Evolutionary conservation across 2,797 vertebrate species (phyloP), one percentile per base, ranked within the genome.

Genomic region (Hyperoplus immaculatus): DNA sequence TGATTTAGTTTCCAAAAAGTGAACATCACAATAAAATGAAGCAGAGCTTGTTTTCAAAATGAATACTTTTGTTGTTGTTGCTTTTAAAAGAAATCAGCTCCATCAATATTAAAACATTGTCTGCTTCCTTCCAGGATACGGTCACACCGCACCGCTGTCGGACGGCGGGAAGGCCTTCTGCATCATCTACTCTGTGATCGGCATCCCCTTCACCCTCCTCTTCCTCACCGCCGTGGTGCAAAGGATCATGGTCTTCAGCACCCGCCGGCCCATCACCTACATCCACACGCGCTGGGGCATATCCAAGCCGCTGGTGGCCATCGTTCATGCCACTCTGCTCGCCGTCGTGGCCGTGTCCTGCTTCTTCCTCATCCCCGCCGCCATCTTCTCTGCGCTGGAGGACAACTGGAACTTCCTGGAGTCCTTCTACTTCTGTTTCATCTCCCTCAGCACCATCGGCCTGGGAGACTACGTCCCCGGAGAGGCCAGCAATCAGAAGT

Each of bases 371-470:
- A 97, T 99, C 81, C 98, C 98, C 0, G 98, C 98, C 0, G 96
- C 96, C 36, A 95, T 97, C 83, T 99, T 99, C 94, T 98, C 97
- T 0, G 87, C 92, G 1, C 90, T 99, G 88, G 98, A 99, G 89
- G 95, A 97, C 8, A 95, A 99, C 92, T 99, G 98, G 98, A 99
- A 99, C 95, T 99, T 99, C 86, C 93, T 99, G 81, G 98, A 99
- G 72, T 98, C 98, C 6, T 99, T 99, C 88, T 99, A 99, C 86
- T 99, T 99, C 83, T 99, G 98, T 85, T 99, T 99, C 87, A 99
- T 99, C 82, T 99, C 98, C 1, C 94, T 99, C 87, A 99, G 97
- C 91, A 99, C 98, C 91, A 99, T 99, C 13, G 98, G 98, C 63
- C 94, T 99, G 0, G 98, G 98, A 29, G 98, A 99, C 88, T 99